Evolutionary conservation across 2,113 vertebrate species (phyloP), one percentile per base, ranked within the genome.

Genomic region (Notothenia rossii): DNA sequence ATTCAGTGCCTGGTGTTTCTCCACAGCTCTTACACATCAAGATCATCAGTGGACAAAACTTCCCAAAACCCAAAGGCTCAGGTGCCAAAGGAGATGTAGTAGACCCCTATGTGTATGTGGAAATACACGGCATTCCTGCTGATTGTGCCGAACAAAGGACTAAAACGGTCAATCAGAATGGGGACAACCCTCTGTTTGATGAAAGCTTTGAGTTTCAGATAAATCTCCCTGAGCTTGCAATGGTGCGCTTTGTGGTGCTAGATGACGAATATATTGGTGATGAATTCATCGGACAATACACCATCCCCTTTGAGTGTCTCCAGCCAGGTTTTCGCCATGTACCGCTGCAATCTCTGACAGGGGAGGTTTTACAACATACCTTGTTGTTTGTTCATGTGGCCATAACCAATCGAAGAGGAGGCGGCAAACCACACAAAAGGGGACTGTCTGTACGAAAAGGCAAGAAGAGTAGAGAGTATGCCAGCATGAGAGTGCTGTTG

Each of bases 131-230:
- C 22, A 99, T 99, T 79, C 98, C 98, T 3, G 98, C 98, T 0
- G 98, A 99, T 89, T 99, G 98, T 33, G 98, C 97, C 0, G 98
- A 99, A 53, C 98, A 98, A 92, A 97, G 97, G 94, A 99, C 98
- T 76, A 98, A 97, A 96, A 99, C 98, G 0, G 95, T 99, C 88
- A 94, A 96, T 87, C 98, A 99, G 90, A 99, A 99, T 1, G 98
- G 98, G 25, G 98, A 99, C 67, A 96, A 97, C 68, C 98, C 98
- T 29, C 96, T 99, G 77, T 99, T 99, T 82, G 98, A 99, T 51
- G 98, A 99, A 88, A 99, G 98, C 90, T 99, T 99, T 89, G 98
- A 99, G 92, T 99, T 99, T 76, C 98, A 99, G 67, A 97, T 99
- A 86, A 99, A 99, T 87, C 96, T 99, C 2, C 98, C 98, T 0